A percentile compares a stretch with the other conserved stretches of the same genome.
Conservation (phyloP, 2,797 vertebrate species). For the Babyrousa celebensis region DNA sequence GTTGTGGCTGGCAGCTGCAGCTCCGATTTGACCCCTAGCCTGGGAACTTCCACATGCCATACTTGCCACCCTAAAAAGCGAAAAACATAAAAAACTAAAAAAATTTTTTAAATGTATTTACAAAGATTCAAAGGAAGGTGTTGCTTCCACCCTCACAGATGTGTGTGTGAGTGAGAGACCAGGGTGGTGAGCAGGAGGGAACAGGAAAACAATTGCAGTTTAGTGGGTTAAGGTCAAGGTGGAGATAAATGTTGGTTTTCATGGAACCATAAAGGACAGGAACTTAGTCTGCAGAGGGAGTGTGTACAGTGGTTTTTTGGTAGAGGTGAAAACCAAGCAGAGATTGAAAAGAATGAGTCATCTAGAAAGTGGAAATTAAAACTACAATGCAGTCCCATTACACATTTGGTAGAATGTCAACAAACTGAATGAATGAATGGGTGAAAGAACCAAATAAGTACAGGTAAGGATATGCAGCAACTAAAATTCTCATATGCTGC, state of each 20-base stretch:
- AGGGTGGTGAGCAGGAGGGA: not conserved
- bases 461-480: not conserved
- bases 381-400: not conserved
- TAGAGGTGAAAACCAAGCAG: not conserved
- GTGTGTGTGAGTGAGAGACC: not conserved
- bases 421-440: not conserved
- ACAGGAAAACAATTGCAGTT: not conserved
- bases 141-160: not conserved
- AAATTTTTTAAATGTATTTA: no score
- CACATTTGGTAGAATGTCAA: not conserved
- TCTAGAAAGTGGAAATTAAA: conserved; percentile 32
- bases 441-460: not conserved
- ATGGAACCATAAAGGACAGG: conserved; percentile 15
- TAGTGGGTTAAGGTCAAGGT: not conserved
- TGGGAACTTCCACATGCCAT: no score
- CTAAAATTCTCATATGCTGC: not conserved
- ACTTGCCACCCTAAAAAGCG: no score
- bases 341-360: conserved; percentile 49
- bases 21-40: no score
- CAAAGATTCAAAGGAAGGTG: not conserved
- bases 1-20: no score
- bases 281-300: not conserved
- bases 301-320: not conserved
- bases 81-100: no score
- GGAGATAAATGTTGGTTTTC: not conserved